phyloP scores from a whole-genome alignment of 2,888 invertebrate genomes.

The Rugalucina vietnamica region DNA sequence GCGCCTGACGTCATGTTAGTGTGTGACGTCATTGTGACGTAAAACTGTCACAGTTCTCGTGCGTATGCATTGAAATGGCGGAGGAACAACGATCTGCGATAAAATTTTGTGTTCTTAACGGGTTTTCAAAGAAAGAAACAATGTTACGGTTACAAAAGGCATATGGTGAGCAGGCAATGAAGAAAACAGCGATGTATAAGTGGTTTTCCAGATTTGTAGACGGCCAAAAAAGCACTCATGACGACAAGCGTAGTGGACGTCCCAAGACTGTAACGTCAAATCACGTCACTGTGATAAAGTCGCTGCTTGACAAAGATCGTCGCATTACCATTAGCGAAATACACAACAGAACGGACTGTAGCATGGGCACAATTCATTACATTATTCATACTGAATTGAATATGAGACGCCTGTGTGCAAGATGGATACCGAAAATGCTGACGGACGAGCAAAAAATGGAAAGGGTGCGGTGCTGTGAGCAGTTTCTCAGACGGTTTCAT shows the following conservation, averaged over 20 bases:
- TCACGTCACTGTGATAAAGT: neutral
- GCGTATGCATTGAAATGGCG: too few relatives aligned
- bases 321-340: conserved; percentile 19
- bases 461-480: neutral
- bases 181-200: neutral
- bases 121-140: neutral
- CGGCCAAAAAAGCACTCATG: neutral
- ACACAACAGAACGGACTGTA: neutral
- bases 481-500: conserved; percentile 18
- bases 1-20: too few relatives aligned
- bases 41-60: neutral
- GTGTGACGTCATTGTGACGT: neutral
- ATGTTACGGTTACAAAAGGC: neutral
- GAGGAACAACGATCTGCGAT: neutral
- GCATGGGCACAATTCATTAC: neutral
- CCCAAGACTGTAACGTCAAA: neutral
- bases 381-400: conserved; percentile 6
- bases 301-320: neutral
- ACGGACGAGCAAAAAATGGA: conserved; percentile 15
- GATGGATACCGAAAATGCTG: conserved; percentile 22
- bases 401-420: conserved; percentile 12
- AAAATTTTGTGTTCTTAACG: neutral
- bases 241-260: neutral
- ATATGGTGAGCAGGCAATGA: neutral
- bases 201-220: neutral